phyloP scores from a whole-genome alignment of 2,797 vertebrate genomes.

The Myoxocephalus aenaeus region DNA sequence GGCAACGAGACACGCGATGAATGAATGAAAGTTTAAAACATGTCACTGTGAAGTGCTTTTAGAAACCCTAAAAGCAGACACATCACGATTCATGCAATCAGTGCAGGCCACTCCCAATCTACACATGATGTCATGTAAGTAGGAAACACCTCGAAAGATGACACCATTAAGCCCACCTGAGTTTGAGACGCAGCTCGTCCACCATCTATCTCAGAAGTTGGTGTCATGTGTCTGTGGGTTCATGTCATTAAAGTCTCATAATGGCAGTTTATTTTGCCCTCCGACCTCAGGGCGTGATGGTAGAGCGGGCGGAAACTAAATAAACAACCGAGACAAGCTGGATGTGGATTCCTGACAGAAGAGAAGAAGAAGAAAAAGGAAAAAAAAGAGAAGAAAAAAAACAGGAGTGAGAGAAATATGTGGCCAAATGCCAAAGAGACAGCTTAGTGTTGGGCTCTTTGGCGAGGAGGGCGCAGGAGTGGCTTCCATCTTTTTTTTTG shows the following conservation, averaged over 20 bases:
- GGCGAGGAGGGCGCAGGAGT: constrained; percentile 78
- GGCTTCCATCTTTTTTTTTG: constrained; percentile 79
- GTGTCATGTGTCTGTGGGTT: constrained; percentile 18
- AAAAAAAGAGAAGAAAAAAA: too few species aligned
- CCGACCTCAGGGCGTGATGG: constrained; percentile 42
- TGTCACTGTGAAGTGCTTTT: constrained; percentile 1
- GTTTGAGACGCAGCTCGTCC: neutral
- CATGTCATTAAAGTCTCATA: constrained; percentile 41
- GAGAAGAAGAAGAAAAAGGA: neutral
- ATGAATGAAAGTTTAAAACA: neutral
- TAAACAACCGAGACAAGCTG: constrained; percentile 50
- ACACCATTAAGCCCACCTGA: neutral
- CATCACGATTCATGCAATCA: neutral
- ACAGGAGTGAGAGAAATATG: constrained; percentile 58
- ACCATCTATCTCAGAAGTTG: neutral
- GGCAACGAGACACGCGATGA: neutral
- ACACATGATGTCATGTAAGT: neutral
- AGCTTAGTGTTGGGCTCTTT: constrained; percentile 80
- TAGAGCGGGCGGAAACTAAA: constrained; percentile 67
- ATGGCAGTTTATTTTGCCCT: constrained; percentile 35
- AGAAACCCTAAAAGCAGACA: neutral
- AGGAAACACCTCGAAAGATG: neutral
- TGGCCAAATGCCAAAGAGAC: constrained; percentile 82
- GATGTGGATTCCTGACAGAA: constrained; percentile 41
- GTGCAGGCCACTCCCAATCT: neutral